phyloP scores from a whole-genome alignment of 2,888 invertebrate genomes.

The Augiades crinisus region DNA sequence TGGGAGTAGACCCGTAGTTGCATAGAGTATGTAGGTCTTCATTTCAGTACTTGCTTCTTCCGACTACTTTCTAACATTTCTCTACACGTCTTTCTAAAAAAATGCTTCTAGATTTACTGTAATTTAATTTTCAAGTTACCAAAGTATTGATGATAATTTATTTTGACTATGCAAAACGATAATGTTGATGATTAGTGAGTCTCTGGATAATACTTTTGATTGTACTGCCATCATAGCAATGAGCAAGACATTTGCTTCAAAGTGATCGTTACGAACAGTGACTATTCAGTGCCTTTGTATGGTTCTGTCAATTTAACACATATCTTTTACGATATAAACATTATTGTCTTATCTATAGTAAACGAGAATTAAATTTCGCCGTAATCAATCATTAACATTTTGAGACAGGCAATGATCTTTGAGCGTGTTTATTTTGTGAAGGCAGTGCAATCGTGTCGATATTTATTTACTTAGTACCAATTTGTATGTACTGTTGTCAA shows the following conservation, averaged over 20 bases:
- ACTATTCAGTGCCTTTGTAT: too few species aligned
- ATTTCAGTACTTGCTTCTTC: background rate
- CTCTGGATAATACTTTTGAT: background rate
- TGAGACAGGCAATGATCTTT: too few species aligned
- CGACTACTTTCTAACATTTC: constrained; percentile 1
- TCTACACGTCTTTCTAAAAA: constrained; percentile 36
- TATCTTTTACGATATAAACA: too few species aligned
- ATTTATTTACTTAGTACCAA: constrained; percentile 10
- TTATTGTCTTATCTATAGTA: too few species aligned
- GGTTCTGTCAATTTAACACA: too few species aligned
- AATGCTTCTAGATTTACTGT: constrained; percentile 50
- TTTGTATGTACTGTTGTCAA: background rate
- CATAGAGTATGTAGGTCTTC: background rate
- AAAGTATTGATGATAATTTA: constrained; percentile 59
- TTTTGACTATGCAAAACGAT: constrained; percentile 27
- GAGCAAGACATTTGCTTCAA: background rate
- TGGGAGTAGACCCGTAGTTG: background rate
- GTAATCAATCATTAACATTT: too few species aligned
- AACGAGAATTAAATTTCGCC: too few species aligned
- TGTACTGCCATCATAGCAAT: background rate
- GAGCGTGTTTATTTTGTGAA: too few species aligned
- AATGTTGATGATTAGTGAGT: constrained; percentile 32
- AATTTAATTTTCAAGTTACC: constrained; percentile 68
- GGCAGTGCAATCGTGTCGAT: background rate
- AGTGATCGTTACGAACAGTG: too few species aligned